Conservation (phyloP, 2,888 invertebrate species). For the Stenotaenia linearis region DNA sequence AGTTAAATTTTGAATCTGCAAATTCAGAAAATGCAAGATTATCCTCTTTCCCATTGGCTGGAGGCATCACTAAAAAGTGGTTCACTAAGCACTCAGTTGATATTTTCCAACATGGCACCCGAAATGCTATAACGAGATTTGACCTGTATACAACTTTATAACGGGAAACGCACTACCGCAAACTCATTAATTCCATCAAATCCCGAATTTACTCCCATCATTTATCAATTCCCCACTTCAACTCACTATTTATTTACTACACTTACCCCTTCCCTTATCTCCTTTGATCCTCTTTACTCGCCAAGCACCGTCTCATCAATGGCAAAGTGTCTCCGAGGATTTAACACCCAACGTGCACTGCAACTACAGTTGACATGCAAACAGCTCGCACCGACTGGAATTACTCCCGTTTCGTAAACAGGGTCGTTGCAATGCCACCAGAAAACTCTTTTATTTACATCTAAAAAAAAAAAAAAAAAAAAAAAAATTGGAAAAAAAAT, state of each 20-base stretch:
- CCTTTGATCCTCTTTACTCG: not conserved
- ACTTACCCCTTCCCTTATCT: not conserved
- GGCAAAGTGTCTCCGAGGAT: constrained; percentile 3
- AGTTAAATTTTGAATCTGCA: too few relatives aligned
- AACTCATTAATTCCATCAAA: too few relatives aligned
- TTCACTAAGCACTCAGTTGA: too few relatives aligned
- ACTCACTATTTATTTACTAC: not conserved
- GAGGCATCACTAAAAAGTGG: too few relatives aligned
- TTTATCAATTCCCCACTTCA: not conserved
- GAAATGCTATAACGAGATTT: too few relatives aligned
- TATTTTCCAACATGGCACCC: too few relatives aligned
- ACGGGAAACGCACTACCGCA: too few relatives aligned
- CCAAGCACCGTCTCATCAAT: not conserved
- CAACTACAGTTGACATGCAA: not conserved
- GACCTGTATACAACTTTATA: too few relatives aligned
- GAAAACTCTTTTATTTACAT: not conserved
- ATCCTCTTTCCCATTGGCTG: too few relatives aligned
- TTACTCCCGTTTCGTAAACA: not conserved
- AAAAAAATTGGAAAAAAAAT: not conserved
- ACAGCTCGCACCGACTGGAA: not conserved
- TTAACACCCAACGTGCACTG: not conserved
- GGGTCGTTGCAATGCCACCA: not conserved
- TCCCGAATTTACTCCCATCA: too few relatives aligned
- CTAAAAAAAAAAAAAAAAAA: not conserved
- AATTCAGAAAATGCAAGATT: too few relatives aligned